Evolutionary conservation across 2,888 invertebrate species (phyloP), one percentile per base, ranked within the genome.

Genomic region (Melanophora roralis): DNA sequence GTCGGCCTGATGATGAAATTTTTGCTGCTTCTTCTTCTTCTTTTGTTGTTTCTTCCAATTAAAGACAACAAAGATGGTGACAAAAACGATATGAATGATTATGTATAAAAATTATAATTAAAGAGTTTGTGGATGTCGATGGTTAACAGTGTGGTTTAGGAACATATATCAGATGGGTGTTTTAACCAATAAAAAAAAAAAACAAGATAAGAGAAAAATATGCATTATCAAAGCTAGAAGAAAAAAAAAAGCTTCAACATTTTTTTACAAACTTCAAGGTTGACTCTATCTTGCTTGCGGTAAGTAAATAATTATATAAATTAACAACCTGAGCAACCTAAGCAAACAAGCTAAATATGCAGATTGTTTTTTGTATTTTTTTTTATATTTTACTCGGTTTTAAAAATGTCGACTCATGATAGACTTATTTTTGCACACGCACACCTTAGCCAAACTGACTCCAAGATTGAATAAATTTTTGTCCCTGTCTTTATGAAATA

Each of bases 261-360:
- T 55, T 45, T 34, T 45, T 36, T 67, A 14, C 36, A 23, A 68
- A 72, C 74, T 75, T 59, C 55, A 57, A 73, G 76, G 67, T 74
- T 77, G 64, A 23, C 47, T 72, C 53, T 68, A 77, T 64, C 77
- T 78, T 45, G 73, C 57, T 12, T 43, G 40, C 36, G 51, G 80
- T 71, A 78, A 80, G 78, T 81, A 81, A 83, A 82, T 83, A 82
- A 83, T 83, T 81, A 80, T 77, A 81, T 73, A 74, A 82, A 83
- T 82, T 81, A 81, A 67, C 74, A 67, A 69, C 69, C 32, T 16
- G 65, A 65, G 53, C 74, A 40, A 43, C 4, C 6, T 67, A n/a
- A 86, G 83, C 74, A n/a, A 86, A 84, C 74, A 86, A 64, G 65
- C 68, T 67, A 27, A 34, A 69, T 73, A 38, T 55, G 47, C 45